phyloP scores from a whole-genome alignment of 2,113 vertebrate genomes.

The Ammospiza caudacuta region DNA sequence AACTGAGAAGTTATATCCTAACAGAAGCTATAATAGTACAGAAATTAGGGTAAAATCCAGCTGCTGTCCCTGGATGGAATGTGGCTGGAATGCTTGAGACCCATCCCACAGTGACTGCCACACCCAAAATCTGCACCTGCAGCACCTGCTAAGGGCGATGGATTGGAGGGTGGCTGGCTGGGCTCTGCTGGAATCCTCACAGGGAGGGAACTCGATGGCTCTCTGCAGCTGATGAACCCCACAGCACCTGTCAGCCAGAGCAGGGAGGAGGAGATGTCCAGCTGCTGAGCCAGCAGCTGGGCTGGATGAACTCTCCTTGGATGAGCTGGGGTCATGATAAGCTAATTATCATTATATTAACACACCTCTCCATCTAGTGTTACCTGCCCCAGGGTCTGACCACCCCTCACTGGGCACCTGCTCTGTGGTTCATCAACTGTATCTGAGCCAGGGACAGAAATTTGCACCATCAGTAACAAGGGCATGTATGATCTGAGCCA shows the following conservation, averaged over 20 bases:
- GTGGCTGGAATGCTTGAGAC: no score
- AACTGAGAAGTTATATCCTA: no score
- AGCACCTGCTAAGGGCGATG: neutral
- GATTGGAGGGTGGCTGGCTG: accelerated
- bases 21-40: neutral
- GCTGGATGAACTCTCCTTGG: neutral
- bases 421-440: neutral
- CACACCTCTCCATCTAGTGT: neutral
- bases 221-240: neutral
- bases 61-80: no score
- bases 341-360: neutral
- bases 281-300: neutral
- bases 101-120: no score
- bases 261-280: neutral
- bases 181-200: neutral
- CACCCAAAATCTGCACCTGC: no score
- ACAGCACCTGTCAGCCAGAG: neutral
- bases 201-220: neutral
- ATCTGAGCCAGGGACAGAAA: neutral
- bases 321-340: neutral
- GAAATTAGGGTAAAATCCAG: neutral
- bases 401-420: neutral
- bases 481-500: neutral
- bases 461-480: neutral
- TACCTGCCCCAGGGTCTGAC: neutral